phyloP scores from a whole-genome alignment of 2,797 vertebrate genomes.

The Hozukius guyotensis region DNA sequence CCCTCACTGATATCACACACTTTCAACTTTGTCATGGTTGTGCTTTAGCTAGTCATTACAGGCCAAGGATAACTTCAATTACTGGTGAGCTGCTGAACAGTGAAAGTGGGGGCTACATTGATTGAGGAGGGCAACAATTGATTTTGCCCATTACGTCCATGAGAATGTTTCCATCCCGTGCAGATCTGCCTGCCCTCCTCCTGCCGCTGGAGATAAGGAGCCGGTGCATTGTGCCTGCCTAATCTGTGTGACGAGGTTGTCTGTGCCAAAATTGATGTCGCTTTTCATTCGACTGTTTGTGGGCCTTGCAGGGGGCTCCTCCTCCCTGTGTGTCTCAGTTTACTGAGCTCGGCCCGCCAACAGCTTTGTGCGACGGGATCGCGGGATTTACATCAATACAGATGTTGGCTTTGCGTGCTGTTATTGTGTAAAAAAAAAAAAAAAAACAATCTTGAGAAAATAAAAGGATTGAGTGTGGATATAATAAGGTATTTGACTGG shows the following conservation, averaged over 20 bases:
- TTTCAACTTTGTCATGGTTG: conserved; percentile 98
- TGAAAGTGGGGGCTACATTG: conserved; percentile 98
- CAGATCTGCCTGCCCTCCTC: conserved; percentile 99
- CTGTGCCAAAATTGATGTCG: conserved; percentile 99
- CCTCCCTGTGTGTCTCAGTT: conserved; percentile 84
- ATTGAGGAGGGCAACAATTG: conserved; percentile 99
- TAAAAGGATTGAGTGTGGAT: conserved; percentile 47
- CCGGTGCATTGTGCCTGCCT: conserved; percentile 99
- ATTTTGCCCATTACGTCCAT: conserved; percentile 99
- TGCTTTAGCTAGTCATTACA: conserved; percentile 97
- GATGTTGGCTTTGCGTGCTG: conserved; percentile 78
- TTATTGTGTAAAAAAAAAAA: conserved; percentile 61
- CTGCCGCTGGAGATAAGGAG: conserved; percentile 99
- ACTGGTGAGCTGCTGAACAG: conserved; percentile 99
- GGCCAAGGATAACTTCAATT: conserved; percentile 99
- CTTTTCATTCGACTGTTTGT: conserved; percentile 97
- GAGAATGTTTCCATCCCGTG: conserved; percentile 99
- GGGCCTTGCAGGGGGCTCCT: conserved; percentile 91
- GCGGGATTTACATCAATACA: conserved; percentile 83
- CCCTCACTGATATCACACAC: conserved; percentile 94
- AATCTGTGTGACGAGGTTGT: conserved; percentile 99
- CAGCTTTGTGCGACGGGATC: conserved; percentile 84
- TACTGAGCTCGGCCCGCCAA: conserved; percentile 83
- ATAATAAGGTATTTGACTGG: conserved; percentile 47
- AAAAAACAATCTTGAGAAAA: conserved; percentile 41